Base-by-base conservation (phyloP, 2,113 vertebrate species). In the Paraplagusia blochii region DNA sequence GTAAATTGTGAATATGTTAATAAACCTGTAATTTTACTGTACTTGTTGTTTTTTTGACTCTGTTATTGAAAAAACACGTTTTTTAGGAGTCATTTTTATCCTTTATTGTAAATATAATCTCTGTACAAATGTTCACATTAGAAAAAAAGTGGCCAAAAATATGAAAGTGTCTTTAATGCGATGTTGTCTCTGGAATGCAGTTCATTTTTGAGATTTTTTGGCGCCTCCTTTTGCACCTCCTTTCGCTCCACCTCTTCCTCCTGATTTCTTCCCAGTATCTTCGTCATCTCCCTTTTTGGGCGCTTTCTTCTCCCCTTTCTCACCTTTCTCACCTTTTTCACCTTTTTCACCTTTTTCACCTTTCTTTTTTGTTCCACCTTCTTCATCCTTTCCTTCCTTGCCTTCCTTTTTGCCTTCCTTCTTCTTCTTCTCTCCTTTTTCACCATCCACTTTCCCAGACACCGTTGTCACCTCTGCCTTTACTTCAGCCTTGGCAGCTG, bases 401-500 rank as follows among this genome's bases (percentile, higher is more conserved):
- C 75, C 78, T 50, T 87, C 89, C 53, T 88, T 90, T 46, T 86
- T 85, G 19, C 58, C 78, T 1, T 87, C 82, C 44, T 89, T 88
- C 11, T 57, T 60, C 36, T 86, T 89, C 66, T 90, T 90, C 4
- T 84, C 82, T 22, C 54, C 79, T 69, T 89, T 90, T 3, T 88
- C 81, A 0, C 7, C 76, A 1, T 91, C 91, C 72, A 92, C 86
- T 58, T 91, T 91, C 7, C 83, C 90, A 0, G 91, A 86, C 13
- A 92, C 84, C 0, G 88, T 91, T 45, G 78, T 45, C 58, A 91
- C 88, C 54, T 90, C 86, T 33, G 84, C 74, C 7, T 81, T 90
- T 40, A 69, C 76, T 16, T 76, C 87, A 19, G 50, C 63, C 63
- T 90, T 90, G 10, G 81, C 90, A 44, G 90, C 91, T 92, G 71